These are phyloP conservation scores for Lithophane socia DNA, from an alignment of 2,888 invertebrate species.

Conservation along the genomic window DNA sequence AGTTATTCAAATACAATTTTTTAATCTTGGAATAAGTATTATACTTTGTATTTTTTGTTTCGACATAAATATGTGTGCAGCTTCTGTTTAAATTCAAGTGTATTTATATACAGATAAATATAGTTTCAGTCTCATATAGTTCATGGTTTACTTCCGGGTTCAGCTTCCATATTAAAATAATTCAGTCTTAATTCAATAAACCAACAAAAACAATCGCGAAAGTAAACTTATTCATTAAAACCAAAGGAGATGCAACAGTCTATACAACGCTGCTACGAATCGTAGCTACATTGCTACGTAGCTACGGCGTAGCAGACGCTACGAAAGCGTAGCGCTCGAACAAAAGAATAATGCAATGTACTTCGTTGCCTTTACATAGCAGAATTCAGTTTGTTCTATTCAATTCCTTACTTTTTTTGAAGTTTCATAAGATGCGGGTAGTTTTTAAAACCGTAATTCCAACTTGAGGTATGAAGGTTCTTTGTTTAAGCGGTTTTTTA, in stretches of 20 bases:
- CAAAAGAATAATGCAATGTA: constrained; percentile 64
- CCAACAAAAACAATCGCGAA: constrained; percentile 21
- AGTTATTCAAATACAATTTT: background rate
- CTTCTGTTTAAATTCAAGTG: background rate
- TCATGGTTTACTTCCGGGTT: background rate
- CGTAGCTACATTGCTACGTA: constrained; percentile 48
- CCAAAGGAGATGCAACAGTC: constrained; percentile 36
- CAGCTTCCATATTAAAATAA: background rate
- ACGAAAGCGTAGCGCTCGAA: constrained; percentile 59
- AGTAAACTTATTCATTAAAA: constrained; percentile 49
- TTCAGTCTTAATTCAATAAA: background rate
- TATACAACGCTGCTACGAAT: constrained; percentile 5
- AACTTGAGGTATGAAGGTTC: constrained; percentile 37
- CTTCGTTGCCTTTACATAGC: constrained; percentile 56
- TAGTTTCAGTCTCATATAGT: no score
- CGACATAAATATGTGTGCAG: background rate
- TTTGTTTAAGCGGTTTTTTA: constrained; percentile 22
- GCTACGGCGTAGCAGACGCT: constrained; percentile 61
- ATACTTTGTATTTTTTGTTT: background rate
- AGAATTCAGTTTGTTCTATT: constrained; percentile 58
- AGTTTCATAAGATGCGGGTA: constrained; percentile 48
- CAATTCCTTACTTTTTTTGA: constrained; percentile 50
- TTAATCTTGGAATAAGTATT: background rate
- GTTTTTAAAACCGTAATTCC: constrained; percentile 47
- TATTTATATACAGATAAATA: background rate